These are phyloP conservation scores for Eclectus roratus DNA, from an alignment of 2,113 vertebrate genomes.

Conservation along the genomic window DNA sequence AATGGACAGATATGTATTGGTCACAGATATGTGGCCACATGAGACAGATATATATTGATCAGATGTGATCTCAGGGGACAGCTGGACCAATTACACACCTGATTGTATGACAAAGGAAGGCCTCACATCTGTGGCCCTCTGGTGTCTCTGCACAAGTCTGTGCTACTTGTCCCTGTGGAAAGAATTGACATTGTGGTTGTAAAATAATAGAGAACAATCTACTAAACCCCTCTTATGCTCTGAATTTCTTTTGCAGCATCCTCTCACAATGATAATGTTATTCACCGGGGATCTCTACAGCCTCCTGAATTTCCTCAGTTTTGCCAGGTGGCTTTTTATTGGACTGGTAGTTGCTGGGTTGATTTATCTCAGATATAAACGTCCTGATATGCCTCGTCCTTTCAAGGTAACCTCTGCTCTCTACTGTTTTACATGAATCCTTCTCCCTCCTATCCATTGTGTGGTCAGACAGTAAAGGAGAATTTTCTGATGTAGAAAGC, in stretches of 20 bases:
- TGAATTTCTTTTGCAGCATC: constrained; percentile 79
- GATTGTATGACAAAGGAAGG: background rate
- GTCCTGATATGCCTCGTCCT: constrained; percentile 90
- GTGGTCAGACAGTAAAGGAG: background rate
- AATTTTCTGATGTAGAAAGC: background rate
- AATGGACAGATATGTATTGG: background rate
- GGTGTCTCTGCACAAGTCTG: background rate
- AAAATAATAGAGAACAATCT: background rate
- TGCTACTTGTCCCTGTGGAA: background rate
- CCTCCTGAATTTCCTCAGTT: constrained; percentile 96
- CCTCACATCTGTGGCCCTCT: background rate
- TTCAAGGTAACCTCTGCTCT: constrained; percentile 87
- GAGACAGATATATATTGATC: background rate
- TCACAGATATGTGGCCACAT: background rate
- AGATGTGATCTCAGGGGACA: background rate
- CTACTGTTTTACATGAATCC: constrained; percentile 60
- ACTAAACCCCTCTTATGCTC: background rate
- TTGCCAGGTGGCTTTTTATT: constrained; percentile 95
- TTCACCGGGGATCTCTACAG: constrained; percentile 93
- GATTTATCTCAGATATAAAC: constrained; percentile 91
- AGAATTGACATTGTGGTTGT: background rate
- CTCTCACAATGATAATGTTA: constrained; percentile 90
- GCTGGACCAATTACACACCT: background rate
- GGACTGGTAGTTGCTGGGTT: constrained; percentile 90
- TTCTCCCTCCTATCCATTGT: background rate